A percentile compares a stretch with the other conserved stretches of the same genome.
phyloP scores from a whole-genome alignment of 2,888 invertebrate species.

The Smittia aterrima region DNA sequence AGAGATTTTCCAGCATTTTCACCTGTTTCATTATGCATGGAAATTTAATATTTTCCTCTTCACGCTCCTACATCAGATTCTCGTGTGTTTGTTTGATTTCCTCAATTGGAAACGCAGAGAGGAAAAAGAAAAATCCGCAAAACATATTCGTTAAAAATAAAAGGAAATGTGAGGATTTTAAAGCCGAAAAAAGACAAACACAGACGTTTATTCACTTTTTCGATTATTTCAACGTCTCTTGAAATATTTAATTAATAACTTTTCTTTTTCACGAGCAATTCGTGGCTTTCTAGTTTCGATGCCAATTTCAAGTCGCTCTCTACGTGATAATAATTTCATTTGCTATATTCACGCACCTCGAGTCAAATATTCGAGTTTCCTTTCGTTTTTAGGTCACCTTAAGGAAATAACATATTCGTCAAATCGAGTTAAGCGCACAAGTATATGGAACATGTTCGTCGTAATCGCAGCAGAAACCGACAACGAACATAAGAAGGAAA shows the following conservation, averaged over 20 bases:
- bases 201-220: neutral
- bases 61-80: neutral
- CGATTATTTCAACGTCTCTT: neutral
- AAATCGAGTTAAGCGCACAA: neutral
- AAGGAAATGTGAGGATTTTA: constrained; percentile 7
- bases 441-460: neutral
- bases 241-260: neutral
- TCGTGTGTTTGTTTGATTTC: constrained; percentile 9
- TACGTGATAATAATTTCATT: constrained; percentile 23
- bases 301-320: neutral
- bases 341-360: neutral
- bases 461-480: neutral
- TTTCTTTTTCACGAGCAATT: neutral
- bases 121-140: neutral
- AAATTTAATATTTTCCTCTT: constrained; percentile 18
- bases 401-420: constrained; percentile 17
- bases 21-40: constrained; percentile 15
- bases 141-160: neutral
- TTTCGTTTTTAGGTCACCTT: neutral
- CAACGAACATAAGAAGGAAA: neutral
- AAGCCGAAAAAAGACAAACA: neutral
- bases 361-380: neutral
- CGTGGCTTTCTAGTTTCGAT: neutral
- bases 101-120: neutral
- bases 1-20: neutral